phyloP scores from a whole-genome alignment of 92 coral and sea anemone species.

The Micromussa lordhowensis region DNA sequence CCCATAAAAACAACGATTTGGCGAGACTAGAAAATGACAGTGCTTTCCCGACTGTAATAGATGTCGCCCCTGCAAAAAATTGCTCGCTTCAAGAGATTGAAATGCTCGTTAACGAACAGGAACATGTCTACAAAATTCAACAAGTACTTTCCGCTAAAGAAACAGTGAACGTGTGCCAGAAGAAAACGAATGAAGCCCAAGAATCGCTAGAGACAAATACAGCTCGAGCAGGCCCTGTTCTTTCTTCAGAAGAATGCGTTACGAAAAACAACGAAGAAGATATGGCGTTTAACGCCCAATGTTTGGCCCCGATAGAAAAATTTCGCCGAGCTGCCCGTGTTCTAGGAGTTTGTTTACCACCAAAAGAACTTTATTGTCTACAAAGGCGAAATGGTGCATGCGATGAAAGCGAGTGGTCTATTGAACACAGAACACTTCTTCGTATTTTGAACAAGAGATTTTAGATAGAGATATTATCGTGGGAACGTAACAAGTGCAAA shows the following conservation, averaged over 20 bases:
- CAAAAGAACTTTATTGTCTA: conserved; percentile 65
- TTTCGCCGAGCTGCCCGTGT: conserved; percentile 78
- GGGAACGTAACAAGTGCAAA: conserved; percentile 13
- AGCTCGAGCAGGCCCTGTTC: background rate
- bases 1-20: background rate
- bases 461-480: conserved; percentile 11
- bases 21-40: background rate
- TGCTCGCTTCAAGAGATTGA: background rate
- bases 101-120: background rate
- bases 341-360: conserved; percentile 74
- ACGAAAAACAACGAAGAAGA: background rate
- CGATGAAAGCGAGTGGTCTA: conserved; percentile 56
- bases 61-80: background rate
- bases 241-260: background rate
- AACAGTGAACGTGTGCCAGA: background rate
- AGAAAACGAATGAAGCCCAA: background rate
- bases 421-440: conserved; percentile 66
- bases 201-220: background rate
- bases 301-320: conserved; percentile 25
- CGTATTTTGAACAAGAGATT: conserved; percentile 78
- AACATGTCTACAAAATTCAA: background rate
- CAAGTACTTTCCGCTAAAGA: background rate
- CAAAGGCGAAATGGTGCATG: conserved; percentile 70
- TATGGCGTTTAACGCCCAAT: background rate
- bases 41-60: background rate